Evolutionary conservation across 2,888 invertebrate genomes (phyloP).

Genomic region (Arrhopalites spinosus): DNA sequence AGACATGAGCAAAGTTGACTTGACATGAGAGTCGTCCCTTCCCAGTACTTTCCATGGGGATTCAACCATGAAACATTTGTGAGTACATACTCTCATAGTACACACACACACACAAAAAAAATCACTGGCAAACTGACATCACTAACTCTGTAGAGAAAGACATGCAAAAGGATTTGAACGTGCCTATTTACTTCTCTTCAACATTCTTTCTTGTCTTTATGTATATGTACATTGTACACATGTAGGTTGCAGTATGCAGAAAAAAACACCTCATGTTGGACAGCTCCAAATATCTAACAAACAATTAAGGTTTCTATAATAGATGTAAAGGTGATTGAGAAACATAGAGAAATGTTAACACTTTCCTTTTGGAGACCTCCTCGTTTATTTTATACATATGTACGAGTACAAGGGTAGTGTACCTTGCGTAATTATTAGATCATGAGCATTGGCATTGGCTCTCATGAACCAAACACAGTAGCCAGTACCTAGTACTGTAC

Average conservation of each 20-base stretch:
- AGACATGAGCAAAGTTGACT: constrained; percentile 18
- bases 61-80: constrained; percentile 27
- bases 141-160: constrained; percentile 1
- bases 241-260: too few relatives aligned
- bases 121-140: too few relatives aligned
- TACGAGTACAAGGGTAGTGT: neutral
- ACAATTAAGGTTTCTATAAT: too few relatives aligned
- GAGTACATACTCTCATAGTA: neutral
- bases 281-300: too few relatives aligned
- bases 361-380: neutral
- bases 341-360: neutral
- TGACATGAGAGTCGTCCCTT: constrained; percentile 8
- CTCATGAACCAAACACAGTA: neutral
- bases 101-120: too few relatives aligned
- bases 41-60: neutral
- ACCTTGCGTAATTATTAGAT: constrained; percentile 23
- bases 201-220: neutral
- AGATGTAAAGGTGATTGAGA: too few relatives aligned
- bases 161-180: neutral
- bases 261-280: too few relatives aligned
- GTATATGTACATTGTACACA: neutral
- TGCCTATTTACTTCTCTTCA: neutral
- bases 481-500: constrained; percentile 24
- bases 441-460: constrained; percentile 5
- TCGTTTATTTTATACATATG: neutral